phyloP scores from a whole-genome alignment of 1,140 invertebrate species.

The Nautilus pompilius region DNA sequence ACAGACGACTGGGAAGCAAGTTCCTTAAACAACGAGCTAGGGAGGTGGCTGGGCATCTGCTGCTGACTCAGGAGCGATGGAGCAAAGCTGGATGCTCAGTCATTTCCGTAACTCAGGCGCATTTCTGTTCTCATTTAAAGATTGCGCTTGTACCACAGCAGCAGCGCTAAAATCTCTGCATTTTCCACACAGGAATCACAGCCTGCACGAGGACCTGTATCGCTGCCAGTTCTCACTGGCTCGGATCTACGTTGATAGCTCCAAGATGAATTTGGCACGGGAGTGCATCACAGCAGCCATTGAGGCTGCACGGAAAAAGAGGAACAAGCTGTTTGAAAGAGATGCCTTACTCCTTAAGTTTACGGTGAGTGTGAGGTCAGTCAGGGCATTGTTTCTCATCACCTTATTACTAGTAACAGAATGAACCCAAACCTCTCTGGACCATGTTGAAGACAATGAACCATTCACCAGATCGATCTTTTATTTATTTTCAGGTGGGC shows the following conservation, averaged over 20 bases:
- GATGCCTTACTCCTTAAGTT: slow-evolving; percentile 53
- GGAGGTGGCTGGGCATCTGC: no score
- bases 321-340: slow-evolving; percentile 46
- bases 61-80: no score
- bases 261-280: slow-evolving; percentile 64
- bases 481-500: no score
- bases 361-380: slow-evolving; percentile 34
- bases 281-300: slow-evolving; percentile 69
- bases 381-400: not conserved
- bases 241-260: slow-evolving; percentile 63
- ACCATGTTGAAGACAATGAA: no score
- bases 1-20: no score
- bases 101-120: no score
- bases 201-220: slow-evolving; percentile 74
- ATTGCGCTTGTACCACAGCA: no score
- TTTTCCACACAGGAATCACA: slow-evolving; percentile 64
- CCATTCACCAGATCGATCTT: no score
- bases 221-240: slow-evolving; percentile 71
- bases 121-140: no score
- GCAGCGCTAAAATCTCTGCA: no score
- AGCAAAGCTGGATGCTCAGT: no score
- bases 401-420: not conserved
- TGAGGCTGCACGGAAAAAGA: slow-evolving; percentile 63
- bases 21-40: no score
- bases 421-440: not conserved